A percentile compares a stretch with the other conserved stretches of the same genome.
phyloP scores from a whole-genome alignment of 2,888 invertebrate genomes.

The Drosophila imparisetae region DNA sequence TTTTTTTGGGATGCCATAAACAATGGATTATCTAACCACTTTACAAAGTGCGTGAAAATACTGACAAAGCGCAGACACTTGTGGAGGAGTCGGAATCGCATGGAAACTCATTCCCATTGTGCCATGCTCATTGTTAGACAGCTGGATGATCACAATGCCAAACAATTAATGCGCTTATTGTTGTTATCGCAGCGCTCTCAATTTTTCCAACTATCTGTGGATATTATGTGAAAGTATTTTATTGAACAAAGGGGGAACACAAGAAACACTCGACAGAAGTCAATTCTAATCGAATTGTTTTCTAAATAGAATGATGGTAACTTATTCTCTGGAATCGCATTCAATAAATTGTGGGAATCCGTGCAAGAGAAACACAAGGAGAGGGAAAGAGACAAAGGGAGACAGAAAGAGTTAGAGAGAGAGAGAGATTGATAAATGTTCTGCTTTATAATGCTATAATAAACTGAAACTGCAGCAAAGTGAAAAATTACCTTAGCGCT shows the following conservation, averaged over 20 bases:
- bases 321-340: conserved; percentile 60
- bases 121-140: conserved; percentile 49
- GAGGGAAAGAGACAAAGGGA: not conserved
- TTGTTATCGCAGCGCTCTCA: conserved; percentile 51
- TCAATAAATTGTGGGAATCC: conserved; percentile 74
- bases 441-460: conserved; percentile 62
- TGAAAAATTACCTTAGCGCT: conserved; percentile 74
- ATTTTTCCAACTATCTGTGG: conserved; percentile 40
- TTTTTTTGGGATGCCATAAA: conserved; percentile 51
- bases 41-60: conserved; percentile 73
- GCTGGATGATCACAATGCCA: conserved; percentile 66
- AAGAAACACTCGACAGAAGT: conserved; percentile 80
- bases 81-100: conserved; percentile 65
- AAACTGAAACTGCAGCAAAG: conserved; percentile 73
- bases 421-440: conserved; percentile 7
- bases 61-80: conserved; percentile 67
- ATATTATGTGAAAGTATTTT: conserved; percentile 69
- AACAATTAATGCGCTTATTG: conserved; percentile 79
- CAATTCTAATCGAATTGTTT: conserved; percentile 83
- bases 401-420: not conserved
- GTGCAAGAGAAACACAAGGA: conserved; percentile 4
- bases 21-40: conserved; percentile 82
- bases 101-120: conserved; percentile 58
- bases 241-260: conserved; percentile 10
- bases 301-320: conserved; percentile 63